These are phyloP conservation scores for Choristoneura rosaceana DNA, from an alignment of 2,888 invertebrate species.

Conservation along the genomic window DNA sequence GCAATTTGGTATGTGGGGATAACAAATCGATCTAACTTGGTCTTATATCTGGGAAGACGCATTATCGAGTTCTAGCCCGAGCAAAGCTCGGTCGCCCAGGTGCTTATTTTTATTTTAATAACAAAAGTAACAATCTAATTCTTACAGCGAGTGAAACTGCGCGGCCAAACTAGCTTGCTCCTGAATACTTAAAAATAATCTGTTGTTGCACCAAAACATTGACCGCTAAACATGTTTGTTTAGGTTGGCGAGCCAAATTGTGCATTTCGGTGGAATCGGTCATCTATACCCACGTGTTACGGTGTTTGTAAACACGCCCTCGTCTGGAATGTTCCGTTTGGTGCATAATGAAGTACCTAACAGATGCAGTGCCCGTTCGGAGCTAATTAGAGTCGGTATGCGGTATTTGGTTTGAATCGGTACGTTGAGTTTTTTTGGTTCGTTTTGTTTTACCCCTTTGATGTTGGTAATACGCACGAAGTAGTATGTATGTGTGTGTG, in stretches of 20 bases:
- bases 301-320: constrained; percentile 4
- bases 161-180: too few species aligned
- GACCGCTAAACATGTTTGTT: constrained; percentile 5
- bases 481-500: too few species aligned
- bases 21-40: too few species aligned
- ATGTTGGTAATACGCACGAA: background rate
- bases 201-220: background rate
- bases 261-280: constrained; percentile 5
- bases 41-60: too few species aligned
- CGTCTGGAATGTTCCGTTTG: background rate
- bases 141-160: too few species aligned
- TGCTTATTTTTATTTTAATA: too few species aligned
- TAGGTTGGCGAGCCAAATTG: constrained; percentile 1
- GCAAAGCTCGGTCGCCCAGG: too few species aligned
- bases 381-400: constrained; percentile 11
- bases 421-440: background rate
- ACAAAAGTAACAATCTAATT: too few species aligned
- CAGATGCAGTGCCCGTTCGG: background rate
- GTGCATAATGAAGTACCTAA: constrained; percentile 5
- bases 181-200: background rate
- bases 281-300: constrained; percentile 3
- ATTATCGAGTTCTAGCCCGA: too few species aligned
- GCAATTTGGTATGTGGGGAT: too few species aligned
- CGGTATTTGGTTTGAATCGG: background rate
- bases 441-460: background rate